phyloP scores from a whole-genome alignment of 2,113 vertebrate genomes.

The Psilopsiagon aurifrons region DNA sequence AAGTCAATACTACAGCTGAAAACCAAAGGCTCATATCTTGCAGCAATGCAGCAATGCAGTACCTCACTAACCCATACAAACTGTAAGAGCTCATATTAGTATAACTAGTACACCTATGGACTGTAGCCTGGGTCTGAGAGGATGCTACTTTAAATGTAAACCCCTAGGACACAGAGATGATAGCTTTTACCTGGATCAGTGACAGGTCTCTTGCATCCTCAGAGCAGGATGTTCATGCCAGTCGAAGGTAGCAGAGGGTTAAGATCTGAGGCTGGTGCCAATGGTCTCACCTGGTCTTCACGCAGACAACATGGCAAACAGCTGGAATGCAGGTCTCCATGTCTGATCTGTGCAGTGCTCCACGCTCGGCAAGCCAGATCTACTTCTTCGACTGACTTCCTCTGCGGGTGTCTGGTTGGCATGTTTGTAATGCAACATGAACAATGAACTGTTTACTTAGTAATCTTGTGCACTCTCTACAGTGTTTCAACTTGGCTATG shows the following conservation, averaged over 20 bases:
- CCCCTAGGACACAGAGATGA: neutral
- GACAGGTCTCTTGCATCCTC: accelerated
- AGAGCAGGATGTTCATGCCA: accelerated
- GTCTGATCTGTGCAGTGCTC: neutral
- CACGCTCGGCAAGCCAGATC: accelerated
- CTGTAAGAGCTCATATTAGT: accelerated
- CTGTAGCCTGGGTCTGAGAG: no score
- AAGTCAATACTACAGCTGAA: neutral
- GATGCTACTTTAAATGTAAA: no score
- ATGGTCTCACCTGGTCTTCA: neutral
- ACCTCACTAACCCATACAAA: no score
- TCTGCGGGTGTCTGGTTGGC: accelerated
- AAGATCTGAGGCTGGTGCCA: accelerated
- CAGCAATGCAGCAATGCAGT: neutral
- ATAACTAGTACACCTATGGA: neutral
- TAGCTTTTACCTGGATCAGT: neutral
- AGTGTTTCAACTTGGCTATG: neutral
- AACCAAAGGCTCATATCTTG: neutral
- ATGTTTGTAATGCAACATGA: accelerated
- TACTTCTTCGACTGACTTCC: neutral
- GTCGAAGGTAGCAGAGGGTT: accelerated
- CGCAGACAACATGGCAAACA: accelerated
- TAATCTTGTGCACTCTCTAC: no score
- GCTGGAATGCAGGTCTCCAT: neutral
- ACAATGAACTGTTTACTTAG: no score